A percentile compares a stretch with the other conserved stretches of the same genome.
Conservation (phyloP, 2,888 invertebrate species). For the Leucozona laternaria region DNA sequence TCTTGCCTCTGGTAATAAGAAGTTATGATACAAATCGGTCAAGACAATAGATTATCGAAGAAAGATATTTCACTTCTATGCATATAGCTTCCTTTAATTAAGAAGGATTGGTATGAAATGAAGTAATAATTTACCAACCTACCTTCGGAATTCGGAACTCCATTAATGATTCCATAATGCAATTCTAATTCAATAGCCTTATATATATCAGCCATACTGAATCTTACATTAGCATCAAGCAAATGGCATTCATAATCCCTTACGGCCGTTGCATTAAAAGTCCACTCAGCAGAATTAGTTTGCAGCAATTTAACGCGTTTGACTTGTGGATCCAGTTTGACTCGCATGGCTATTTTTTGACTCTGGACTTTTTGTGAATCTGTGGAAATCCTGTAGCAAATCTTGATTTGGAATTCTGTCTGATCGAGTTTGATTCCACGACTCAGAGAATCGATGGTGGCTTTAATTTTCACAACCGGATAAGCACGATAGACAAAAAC, state of each 20-base stretch:
- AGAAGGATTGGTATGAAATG: no score
- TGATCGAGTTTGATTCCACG: conserved; percentile 83
- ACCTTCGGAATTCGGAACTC: conserved; percentile 81
- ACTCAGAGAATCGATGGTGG: conserved; percentile 80
- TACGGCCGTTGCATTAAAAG: conserved; percentile 79
- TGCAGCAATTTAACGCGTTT: conserved; percentile 81
- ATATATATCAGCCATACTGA: conserved; percentile 82
- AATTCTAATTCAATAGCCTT: conserved; percentile 83
- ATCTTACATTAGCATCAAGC: conserved; percentile 80
- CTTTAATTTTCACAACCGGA: conserved; percentile 82
- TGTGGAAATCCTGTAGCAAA: conserved; percentile 81
- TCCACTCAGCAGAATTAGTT: conserved; percentile 79
- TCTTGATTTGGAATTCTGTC: conserved; percentile 80
- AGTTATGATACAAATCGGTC: no score
- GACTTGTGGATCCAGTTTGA: conserved; percentile 81
- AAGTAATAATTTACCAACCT: no score
- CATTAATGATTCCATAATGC: conserved; percentile 81
- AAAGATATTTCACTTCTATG: no score
- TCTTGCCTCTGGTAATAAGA: no score
- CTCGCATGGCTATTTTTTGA: conserved; percentile 80
- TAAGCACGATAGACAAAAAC: conserved; percentile 83
- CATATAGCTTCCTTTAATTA: no score
- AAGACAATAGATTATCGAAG: no score
- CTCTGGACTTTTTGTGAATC: conserved; percentile 77
- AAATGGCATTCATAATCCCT: conserved; percentile 79